Base-by-base conservation (phyloP, 2,113 vertebrate species). In the Nyctibius bracteatus region DNA sequence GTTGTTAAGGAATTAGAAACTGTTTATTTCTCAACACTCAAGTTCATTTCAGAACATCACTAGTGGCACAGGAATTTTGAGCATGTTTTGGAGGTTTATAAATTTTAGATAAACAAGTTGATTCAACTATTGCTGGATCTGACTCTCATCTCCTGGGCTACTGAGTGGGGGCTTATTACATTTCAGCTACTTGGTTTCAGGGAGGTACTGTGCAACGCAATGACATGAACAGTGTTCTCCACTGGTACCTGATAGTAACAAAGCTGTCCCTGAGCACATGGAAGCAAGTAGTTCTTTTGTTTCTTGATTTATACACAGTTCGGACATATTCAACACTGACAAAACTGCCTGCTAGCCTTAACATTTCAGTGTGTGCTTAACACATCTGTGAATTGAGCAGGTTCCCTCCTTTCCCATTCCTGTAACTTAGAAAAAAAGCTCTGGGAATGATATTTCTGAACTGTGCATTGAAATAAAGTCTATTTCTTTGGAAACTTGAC, bases 11-110 rank as follows among this genome's bases (percentile, higher is more conserved):
- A 91, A 14, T 17, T 27, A 39, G 27, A 63, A 77, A 72, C 12
- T 35, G 20, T 83, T 94, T 52, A 14, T 65, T 13, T 55, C 39
- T 79, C 47, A 68, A 41, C 5, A 41, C 4, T 8, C 3, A 41
- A 4, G 4, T 19, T 86, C 5, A 54, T 79, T 62, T 89, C 46
- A 67, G 19, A 65, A 35, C 10, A 33, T 37, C 12, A 12, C 4
- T 58, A 35, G 27, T 63, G 28, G 24, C 43, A 55, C 4, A 27
- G 4, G 7, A 68, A 73, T 73, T 61, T 58, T 77, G 7, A 54
- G 2, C 7, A 4, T n/a, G 10, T 27, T 83, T 72, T 46, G 20
- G 5, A 5, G 6, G 1, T 28, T 8, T 43, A 25, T 3, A 3
- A 17, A 35, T 59, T 81, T 65, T 43, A 78, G 49, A 39, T 24